Base-by-base conservation (phyloP, 2,797 vertebrate species). In the Kryptopterus vitreolus region DNA sequence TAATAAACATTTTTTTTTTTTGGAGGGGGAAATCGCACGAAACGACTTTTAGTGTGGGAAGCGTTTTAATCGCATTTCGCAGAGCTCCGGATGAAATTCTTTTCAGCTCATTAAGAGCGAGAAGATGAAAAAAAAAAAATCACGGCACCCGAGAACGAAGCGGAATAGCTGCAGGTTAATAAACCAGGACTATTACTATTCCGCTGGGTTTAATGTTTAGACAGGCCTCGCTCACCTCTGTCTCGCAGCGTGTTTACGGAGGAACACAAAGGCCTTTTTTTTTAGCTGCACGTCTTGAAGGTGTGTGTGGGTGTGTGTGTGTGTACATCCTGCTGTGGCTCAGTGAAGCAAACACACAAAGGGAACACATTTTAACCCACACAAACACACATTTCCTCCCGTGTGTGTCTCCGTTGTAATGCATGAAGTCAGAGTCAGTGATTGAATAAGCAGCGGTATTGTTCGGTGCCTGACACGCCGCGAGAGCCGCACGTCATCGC, bases 391-490 rank as follows among this genome's bases (percentile, higher is more conserved):
- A 43, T 24, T 58, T 58, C 33, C n/a, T 59, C 24, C 58, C 5
- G 29, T n/a, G 33, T 81, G 80, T 77, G 76, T 82, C 78, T 52
- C 50, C 1, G 15, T 55, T 18, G n/a, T 11, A 13, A 46, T 50
- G 59, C 50, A 26, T 77, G 77, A 80, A 79, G 79, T 75, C 78
- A 71, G 52, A 77, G 77, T 79, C 69, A 77, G 79, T 26, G 68
- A 81, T 50, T 69, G 43, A 38, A 63, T 58, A 57, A 83, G 38
- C 69, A 82, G 77, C 26, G 50, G 68, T 65, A 76, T 86, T 86
- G 85, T 86, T 80, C 82, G 31, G 63, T 62, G 61, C 73, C 57
- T 77, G 74, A 70, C 63, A 50, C 55, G 52, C 57, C 43, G 16
- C 29, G 72, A 52, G 72, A 52, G 46, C 50, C n/a, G 61, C 53